Conservation (phyloP, 2,888 invertebrate genomes). For the Philaethria dido region DNA sequence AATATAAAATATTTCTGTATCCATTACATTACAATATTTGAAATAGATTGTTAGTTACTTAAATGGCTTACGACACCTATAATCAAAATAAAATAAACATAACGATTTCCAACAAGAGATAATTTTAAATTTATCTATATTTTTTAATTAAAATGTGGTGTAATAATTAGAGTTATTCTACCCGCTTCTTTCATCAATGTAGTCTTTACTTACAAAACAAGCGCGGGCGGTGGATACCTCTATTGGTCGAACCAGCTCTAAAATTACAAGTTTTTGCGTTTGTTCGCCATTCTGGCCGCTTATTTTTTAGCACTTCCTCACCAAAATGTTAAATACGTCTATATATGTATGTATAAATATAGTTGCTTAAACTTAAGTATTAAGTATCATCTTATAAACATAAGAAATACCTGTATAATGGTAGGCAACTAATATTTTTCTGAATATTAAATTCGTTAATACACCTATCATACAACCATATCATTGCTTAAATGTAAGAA, state of each 20-base stretch:
- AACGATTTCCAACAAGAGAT: background rate
- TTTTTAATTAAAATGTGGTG: background rate
- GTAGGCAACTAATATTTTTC: slow-evolving; percentile 4
- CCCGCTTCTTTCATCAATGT: slow-evolving; percentile 19
- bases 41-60: no score
- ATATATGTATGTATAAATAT: slow-evolving; percentile 31
- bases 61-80: background rate
- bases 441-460: background rate
- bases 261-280: slow-evolving; percentile 70
- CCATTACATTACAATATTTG: no score
- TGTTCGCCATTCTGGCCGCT: slow-evolving; percentile 59
- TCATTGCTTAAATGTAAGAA: background rate
- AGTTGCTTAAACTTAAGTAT: slow-evolving; percentile 24
- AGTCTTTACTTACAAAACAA: slow-evolving; percentile 33
- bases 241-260: slow-evolving; percentile 74
- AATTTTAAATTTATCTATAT: background rate
- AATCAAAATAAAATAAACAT: background rate
- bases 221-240: slow-evolving; percentile 57
- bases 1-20: no score
- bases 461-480: background rate
- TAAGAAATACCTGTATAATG: slow-evolving; percentile 3
- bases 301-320: slow-evolving; percentile 63
- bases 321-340: slow-evolving; percentile 53
- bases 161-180: background rate
- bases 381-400: slow-evolving; percentile 24